A percentile compares a stretch with the other conserved stretches of the same genome.
phyloP scores from a whole-genome alignment of 2,797 vertebrate species.

The Alca torda region DNA sequence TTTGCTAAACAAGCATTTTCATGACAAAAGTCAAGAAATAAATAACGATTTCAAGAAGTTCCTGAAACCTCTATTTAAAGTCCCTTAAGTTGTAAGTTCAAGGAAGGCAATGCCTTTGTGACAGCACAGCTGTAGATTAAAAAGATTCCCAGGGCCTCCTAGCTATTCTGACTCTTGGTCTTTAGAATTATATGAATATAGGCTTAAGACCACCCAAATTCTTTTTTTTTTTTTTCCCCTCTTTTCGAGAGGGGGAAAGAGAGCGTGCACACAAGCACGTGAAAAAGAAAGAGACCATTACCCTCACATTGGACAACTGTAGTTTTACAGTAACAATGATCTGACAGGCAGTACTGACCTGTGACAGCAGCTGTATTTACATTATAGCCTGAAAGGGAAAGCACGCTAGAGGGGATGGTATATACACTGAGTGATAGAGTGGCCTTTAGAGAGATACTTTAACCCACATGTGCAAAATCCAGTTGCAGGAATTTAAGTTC shows the following conservation, averaged over 20 bases:
- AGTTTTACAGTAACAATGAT: slow-evolving; percentile 51
- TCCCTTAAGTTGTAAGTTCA: slow-evolving; percentile 36
- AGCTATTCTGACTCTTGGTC: slow-evolving; percentile 25
- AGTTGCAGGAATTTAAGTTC: slow-evolving; percentile 14
- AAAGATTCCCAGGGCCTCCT: slow-evolving; percentile 50
- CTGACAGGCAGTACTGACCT: neutral
- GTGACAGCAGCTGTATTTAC: slow-evolving; percentile 61
- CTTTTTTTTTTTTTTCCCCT: neutral
- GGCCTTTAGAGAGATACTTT: neutral
- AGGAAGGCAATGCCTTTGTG: slow-evolving; percentile 17
- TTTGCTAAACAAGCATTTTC: slow-evolving; percentile 16
- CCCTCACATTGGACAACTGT: neutral
- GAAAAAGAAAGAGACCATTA: neutral
- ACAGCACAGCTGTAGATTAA: slow-evolving; percentile 48
- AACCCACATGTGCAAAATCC: neutral
- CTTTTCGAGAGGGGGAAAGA: neutral
- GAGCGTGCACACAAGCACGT: neutral
- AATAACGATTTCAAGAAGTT: slow-evolving; percentile 47
- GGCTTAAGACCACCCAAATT: slow-evolving; percentile 58
- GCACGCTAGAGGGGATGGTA: neutral
- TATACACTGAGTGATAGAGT: neutral
- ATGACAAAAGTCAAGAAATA: slow-evolving; percentile 59
- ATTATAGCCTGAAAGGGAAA: slow-evolving; percentile 3
- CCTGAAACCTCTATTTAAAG: slow-evolving; percentile 53
- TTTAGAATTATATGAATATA: slow-evolving; percentile 57